Base-by-base conservation (phyloP, 1,140 invertebrate genomes). In the Drosophila micromelanica region DNA sequence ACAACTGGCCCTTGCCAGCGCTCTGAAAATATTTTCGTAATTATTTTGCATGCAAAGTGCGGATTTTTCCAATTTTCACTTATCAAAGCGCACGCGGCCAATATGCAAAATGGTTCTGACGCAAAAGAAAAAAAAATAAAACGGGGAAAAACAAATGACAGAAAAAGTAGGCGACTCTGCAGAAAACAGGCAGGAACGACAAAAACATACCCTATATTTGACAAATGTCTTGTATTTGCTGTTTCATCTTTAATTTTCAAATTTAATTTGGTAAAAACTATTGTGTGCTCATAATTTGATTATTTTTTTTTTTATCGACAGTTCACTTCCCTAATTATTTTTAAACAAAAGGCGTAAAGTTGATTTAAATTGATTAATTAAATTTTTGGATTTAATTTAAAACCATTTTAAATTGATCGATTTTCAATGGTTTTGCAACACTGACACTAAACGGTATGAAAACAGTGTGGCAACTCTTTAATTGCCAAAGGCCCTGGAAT, bases 31-130 rank as follows among this genome's bases (percentile, higher is more conserved):
- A 89, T 89, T 87, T 89, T 87, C 68, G 84, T 86, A 87, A 87
- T 86, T 86, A 87, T 86, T 86, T 87, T 89, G 78, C 82, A 86
- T 87, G 84, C 84, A 89, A 79, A 89, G 84, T 80, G 84, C 87
- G 84, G 78, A 86, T 89, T 89, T 87, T 89, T 89, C 84, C 84
- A 89, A 89, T 89, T 89, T 89, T 89, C 84, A 89, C 84, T 89
- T 89, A 89, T 89, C 84, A 89, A 90, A 89, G 84, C 84, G 69
- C 82, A 78, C 82, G 70, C 64, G 84, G 84, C 67, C 82, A 89
- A 87, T 82, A 89, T 87, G 82, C 81, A 86, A 78, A 86, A 86
- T 57, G 49, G 30, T 35, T 12, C 40, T 46, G 59, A 35, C 0
- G 55, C 30, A 23, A 23, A 23, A 23, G 3, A 23, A 23, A 23